Evolutionary conservation across 1,140 invertebrate species (phyloP), one percentile per base, ranked within the genome.

Genomic region (Dreissena rostriformis): DNA sequence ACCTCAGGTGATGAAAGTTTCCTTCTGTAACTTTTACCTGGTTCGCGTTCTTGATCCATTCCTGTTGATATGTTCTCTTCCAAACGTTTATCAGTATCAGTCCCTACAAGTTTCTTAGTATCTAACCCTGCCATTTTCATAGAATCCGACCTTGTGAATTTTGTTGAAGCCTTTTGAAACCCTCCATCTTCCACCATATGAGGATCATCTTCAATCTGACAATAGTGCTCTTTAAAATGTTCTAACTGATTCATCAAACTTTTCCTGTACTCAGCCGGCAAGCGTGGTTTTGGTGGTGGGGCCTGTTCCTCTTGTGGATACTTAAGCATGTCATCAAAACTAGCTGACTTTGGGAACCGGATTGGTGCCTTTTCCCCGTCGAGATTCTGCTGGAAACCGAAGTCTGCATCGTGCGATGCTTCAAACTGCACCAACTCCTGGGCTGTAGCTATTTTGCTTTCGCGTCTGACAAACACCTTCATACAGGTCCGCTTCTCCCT

Each of bases 401-500:
- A 68, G 2, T 39, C 67, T 68, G 67, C 26, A 68, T 39, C 67
- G 2, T 68, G 39, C 8, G 4, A n/a, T 52, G 19, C 49, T 73
- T 52, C 24, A 19, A 17, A 39, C 49, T 49, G 19, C 49, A 49
- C 24, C 24, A 19, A 17, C n/a, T 52, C 19, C 24, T 52, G 49
- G 24, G 12, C 28, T 2, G 79, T 22, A 39, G 73, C 29, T 19
- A 65, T 22, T 51, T 81, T 53, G 29, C 71, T 82, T 57, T 82
- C 80, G 14, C 80, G 29, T 12, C 71, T 11, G 5, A 82, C 80
- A 74, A 82, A 73, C 28, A 82, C 80, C 57, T 82, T 82, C 80
- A 82, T 82, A 11, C 57, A 67, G n/a, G 80, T 57, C 28, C 15
- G 63, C 17, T 66, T 28, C 11, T 73, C 68, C 39, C 39, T 39